Percentiles rank a stretch among this genome's conserved stretches.
phyloP scores from a whole-genome alignment of 2,113 vertebrate species.

The Hoplias malabaricus region DNA sequence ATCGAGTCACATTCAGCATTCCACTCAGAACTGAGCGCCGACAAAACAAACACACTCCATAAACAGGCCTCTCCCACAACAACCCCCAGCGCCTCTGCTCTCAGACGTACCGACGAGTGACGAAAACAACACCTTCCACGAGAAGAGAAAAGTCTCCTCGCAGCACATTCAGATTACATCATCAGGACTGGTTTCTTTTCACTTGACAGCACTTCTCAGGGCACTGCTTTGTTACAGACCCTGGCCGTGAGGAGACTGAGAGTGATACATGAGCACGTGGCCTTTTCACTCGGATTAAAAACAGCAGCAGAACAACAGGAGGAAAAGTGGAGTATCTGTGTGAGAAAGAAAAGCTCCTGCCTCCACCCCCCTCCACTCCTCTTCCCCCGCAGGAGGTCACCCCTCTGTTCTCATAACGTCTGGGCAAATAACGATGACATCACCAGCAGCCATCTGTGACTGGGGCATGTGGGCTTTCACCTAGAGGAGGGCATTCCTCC shows the following conservation, averaged over 20 bases:
- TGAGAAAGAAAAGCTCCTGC: background rate
- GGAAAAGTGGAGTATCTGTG: background rate
- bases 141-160: background rate
- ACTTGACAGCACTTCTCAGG: background rate
- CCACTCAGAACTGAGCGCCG: no score
- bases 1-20: no score
- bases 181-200: background rate
- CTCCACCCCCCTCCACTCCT: no score
- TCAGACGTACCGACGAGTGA: constrained; percentile 1
- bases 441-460: constrained; percentile 28
- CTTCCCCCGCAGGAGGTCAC: background rate
- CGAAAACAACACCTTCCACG: background rate
- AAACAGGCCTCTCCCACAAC: background rate
- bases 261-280: background rate
- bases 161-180: background rate
- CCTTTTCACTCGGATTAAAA: background rate
- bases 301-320: no score
- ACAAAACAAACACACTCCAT: background rate
- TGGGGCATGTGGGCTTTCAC: constrained; percentile 34
- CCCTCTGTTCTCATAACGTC: background rate
- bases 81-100: background rate
- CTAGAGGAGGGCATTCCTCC: constrained; percentile 57
- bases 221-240: background rate
- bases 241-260: background rate
- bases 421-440: constrained; percentile 32